Percentiles rank a stretch among this genome's conserved stretches.
Conservation (phyloP, 2,888 invertebrate species). For the Metopia argyrocephala region DNA sequence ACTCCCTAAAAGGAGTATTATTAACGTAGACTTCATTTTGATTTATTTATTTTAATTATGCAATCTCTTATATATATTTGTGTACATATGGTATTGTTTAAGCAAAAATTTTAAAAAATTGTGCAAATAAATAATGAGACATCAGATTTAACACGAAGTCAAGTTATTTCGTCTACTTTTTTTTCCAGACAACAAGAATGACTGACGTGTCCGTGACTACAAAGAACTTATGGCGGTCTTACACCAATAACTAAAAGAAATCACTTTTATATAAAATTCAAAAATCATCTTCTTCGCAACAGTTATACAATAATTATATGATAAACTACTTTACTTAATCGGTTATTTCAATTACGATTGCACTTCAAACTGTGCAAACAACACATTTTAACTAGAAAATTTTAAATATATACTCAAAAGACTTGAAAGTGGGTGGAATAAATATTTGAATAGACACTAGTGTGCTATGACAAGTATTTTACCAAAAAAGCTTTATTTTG, state of each 20-base stretch:
- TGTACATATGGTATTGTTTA: background rate
- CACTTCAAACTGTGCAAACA: no score
- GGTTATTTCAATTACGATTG: no score
- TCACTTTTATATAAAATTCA: background rate
- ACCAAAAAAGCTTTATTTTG: no score
- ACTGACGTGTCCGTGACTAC: slow-evolving; percentile 20
- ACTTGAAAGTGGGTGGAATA: no score
- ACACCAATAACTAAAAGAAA: background rate
- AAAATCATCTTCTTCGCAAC: no score
- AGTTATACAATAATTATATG: no score
- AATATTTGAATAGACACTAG: no score
- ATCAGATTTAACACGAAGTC: slow-evolving; percentile 8
- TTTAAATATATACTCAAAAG: no score
- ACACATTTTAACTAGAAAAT: no score
- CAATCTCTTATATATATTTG: background rate
- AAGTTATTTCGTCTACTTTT: slow-evolving; percentile 1
- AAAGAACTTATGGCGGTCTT: background rate
- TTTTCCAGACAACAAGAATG: slow-evolving; percentile 26
- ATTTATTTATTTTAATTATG: slow-evolving; percentile 4
- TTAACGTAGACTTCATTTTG: slow-evolving; percentile 41
- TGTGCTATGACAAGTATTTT: no score
- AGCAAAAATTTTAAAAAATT: slow-evolving; percentile 3
- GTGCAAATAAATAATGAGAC: slow-evolving; percentile 1
- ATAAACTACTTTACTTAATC: no score
- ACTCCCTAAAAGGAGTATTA: slow-evolving; percentile 56